Conservation (phyloP, 2,888 invertebrate species). For the Nomada lathburiana region DNA sequence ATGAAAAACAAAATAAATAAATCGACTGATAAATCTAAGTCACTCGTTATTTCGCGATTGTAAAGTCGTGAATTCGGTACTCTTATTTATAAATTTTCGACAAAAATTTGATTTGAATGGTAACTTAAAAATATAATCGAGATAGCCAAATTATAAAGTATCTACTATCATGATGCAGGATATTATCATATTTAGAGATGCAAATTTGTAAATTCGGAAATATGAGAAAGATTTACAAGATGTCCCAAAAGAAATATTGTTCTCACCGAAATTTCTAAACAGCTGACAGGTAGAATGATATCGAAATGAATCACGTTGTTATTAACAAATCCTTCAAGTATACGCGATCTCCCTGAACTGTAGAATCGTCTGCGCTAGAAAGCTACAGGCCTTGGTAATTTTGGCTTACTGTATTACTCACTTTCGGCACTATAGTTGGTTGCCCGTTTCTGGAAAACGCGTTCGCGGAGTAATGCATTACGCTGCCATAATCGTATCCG, state of each 20-base stretch:
- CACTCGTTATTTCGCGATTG: too few relatives aligned
- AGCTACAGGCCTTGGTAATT: slow-evolving; percentile 13
- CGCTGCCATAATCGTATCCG: slow-evolving; percentile 91
- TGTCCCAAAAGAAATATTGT: background rate
- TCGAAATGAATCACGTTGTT: background rate
- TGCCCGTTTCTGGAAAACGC: slow-evolving; percentile 91
- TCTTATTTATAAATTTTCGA: too few relatives aligned
- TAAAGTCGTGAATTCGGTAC: too few relatives aligned
- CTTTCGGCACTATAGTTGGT: slow-evolving; percentile 90
- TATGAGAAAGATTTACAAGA: slow-evolving; percentile 3
- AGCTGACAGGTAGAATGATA: background rate
- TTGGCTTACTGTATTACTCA: slow-evolving; percentile 77
- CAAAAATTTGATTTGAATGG: too few relatives aligned
- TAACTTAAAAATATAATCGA: too few relatives aligned
- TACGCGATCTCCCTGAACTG: background rate
- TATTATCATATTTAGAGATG: too few relatives aligned
- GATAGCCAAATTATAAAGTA: too few relatives aligned
- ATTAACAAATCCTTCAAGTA: slow-evolving; percentile 2
- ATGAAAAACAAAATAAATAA: too few relatives aligned
- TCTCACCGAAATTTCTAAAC: background rate
- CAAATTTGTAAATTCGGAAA: background rate
- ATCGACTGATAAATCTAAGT: too few relatives aligned
- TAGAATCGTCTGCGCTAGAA: background rate
- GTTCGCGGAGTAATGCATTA: slow-evolving; percentile 93
- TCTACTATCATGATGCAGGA: too few relatives aligned